A percentile compares a stretch with the other conserved stretches of the same genome.
Evolutionary conservation across 2,888 invertebrate species (phyloP).

Genomic region (Neoaliturus tenellus): DNA sequence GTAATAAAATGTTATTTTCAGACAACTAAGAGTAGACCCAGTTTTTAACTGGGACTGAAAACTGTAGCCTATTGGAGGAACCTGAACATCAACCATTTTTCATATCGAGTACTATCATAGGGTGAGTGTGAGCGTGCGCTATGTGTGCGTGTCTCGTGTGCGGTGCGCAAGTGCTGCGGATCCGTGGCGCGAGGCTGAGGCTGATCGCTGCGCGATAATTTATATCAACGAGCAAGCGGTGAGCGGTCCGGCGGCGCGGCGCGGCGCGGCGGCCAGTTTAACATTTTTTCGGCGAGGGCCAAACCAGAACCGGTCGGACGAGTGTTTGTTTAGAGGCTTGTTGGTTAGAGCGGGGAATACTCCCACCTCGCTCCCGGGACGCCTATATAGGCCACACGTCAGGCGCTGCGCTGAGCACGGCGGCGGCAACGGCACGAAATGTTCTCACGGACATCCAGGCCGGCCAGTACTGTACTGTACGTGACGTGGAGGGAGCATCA

Average conservation of each 20-base stretch:
- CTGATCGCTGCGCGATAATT: conserved; percentile 18
- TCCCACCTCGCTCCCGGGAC: background rate
- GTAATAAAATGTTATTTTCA: too few relatives aligned
- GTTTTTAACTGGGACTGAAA: too few relatives aligned
- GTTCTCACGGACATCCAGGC: background rate
- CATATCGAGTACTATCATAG: too few relatives aligned
- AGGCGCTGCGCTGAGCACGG: background rate
- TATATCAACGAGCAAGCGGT: conserved; percentile 8
- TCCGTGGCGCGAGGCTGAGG: too few relatives aligned
- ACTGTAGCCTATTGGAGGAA: too few relatives aligned
- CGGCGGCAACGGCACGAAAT: background rate
- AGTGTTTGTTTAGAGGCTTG: conserved; percentile 46
- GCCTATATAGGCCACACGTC: conserved; percentile 30
- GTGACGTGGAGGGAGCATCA: too few relatives aligned
- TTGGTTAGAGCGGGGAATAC: conserved; percentile 13
- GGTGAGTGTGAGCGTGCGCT: background rate
- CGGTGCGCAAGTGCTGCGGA: background rate
- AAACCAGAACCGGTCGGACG: conserved; percentile 47
- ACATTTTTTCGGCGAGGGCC: conserved; percentile 50
- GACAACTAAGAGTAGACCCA: too few relatives aligned
- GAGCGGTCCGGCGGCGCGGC: conserved; percentile 21
- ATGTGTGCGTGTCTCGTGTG: background rate
- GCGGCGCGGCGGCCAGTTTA: conserved; percentile 43
- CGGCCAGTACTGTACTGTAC: too few relatives aligned
- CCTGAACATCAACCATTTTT: too few relatives aligned